phyloP scores from a whole-genome alignment of 2,888 invertebrate genomes.

The Chrysotoxum bicinctum region DNA sequence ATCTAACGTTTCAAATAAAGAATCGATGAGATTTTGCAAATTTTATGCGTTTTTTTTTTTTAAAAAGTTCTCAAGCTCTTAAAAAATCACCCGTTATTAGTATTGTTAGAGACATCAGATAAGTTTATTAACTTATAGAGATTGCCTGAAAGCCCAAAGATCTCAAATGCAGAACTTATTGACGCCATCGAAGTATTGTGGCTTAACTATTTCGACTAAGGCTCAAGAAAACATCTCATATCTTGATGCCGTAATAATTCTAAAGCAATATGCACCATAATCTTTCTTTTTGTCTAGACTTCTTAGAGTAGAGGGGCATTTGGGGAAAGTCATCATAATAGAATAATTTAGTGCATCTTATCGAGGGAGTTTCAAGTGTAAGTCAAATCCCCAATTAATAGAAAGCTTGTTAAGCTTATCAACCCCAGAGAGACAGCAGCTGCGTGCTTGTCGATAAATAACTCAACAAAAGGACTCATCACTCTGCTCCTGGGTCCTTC shows the following conservation, averaged over 20 bases:
- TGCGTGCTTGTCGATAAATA: constrained; percentile 44
- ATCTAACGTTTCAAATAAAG: too few species aligned
- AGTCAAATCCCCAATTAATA: constrained; percentile 54
- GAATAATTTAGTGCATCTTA: constrained; percentile 34
- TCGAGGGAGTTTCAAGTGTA: constrained; percentile 13
- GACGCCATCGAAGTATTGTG: background rate
- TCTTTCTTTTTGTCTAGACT: background rate
- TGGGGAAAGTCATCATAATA: constrained; percentile 9
- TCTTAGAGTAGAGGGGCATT: background rate
- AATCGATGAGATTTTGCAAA: too few species aligned
- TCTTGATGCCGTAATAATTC: background rate
- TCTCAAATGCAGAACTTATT: background rate
- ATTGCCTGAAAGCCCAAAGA: background rate
- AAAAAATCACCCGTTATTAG: too few species aligned
- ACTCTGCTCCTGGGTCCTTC: background rate
- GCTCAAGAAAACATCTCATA: background rate
- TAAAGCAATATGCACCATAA: background rate
- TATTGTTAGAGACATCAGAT: too few species aligned
- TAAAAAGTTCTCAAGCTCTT: too few species aligned
- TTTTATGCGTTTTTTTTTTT: too few species aligned
- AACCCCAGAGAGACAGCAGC: constrained; percentile 2
- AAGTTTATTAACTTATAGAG: background rate
- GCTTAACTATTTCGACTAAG: background rate
- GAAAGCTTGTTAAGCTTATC: constrained; percentile 26
- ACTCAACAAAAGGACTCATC: constrained; percentile 35